Percentiles rank a stretch among this genome's conserved stretches.
Conservation (phyloP, 30 jellyfish, hydroid and myxozoan genomes). For the Nemopilema nomurai region DNA sequence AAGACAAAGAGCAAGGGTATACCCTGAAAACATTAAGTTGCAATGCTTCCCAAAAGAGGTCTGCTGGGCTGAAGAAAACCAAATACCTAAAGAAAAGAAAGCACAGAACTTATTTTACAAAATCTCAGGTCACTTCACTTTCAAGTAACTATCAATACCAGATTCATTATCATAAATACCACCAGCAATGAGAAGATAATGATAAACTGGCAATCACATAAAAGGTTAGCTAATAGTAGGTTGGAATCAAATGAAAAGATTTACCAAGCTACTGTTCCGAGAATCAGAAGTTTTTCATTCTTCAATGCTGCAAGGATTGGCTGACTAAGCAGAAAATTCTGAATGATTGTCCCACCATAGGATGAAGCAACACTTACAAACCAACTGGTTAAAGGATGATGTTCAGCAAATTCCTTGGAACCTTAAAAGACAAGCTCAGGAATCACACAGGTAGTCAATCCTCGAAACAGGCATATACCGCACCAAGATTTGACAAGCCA, state of each 20-base stretch:
- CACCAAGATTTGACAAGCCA: too few relatives aligned
- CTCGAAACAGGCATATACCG: too few relatives aligned
- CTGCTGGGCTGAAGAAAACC: constrained; percentile 80
- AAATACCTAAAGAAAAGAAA: constrained; percentile 57
- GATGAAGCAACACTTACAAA: constrained; percentile 81
- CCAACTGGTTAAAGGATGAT: constrained; percentile 84
- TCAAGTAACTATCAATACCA: too few relatives aligned
- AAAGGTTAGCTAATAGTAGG: too few relatives aligned
- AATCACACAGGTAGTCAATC: neutral
- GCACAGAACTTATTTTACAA: too few relatives aligned
- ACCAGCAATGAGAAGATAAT: too few relatives aligned
- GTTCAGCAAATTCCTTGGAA: constrained; percentile 62
- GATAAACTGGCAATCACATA: too few relatives aligned
- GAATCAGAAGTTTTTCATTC: constrained; percentile 35
- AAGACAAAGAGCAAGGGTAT: too few relatives aligned
- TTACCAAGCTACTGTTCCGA: constrained; percentile 62
- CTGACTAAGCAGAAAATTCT: constrained; percentile 67
- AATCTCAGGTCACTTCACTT: too few relatives aligned
- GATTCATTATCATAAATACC: too few relatives aligned
- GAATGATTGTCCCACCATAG: constrained; percentile 78
- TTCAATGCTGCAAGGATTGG: constrained; percentile 56
- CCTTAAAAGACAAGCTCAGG: constrained; percentile 24
- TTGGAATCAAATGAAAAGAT: neutral
- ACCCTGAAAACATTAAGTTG: constrained; percentile 66
- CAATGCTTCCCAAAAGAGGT: constrained; percentile 36